Conservation (phyloP, 2,113 vertebrate species). For the Tyrannus savana region DNA sequence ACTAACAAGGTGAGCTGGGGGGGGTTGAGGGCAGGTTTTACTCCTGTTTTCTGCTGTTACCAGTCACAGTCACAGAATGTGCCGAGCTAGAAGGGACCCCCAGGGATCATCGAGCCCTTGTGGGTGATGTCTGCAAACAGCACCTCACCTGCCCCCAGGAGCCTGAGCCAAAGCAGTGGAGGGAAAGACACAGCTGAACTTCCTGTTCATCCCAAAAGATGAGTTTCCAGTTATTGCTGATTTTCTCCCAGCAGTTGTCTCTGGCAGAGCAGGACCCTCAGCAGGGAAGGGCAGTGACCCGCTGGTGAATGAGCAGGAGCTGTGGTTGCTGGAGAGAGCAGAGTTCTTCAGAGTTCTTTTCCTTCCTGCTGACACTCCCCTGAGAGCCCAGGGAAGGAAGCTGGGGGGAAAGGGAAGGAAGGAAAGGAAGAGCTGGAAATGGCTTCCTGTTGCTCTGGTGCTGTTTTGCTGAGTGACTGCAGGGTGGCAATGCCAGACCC, state of each 20-base stretch:
- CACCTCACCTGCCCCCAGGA: fast-evolving
- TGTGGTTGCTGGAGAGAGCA: not conserved
- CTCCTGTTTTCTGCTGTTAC: not conserved
- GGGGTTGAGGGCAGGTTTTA: not conserved
- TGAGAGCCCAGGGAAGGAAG: not conserved
- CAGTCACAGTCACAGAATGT: not conserved
- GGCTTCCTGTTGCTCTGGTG: constrained; percentile 18
- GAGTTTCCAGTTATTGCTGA: not conserved
- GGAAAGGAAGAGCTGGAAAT: constrained; percentile 18
- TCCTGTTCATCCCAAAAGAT: not conserved
- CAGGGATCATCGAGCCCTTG: not conserved
- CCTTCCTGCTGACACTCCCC: not conserved
- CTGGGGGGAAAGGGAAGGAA: not conserved
- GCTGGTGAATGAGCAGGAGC: not conserved
- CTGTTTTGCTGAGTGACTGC: not conserved
- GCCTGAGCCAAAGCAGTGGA: not conserved
- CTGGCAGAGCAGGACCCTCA: not conserved
- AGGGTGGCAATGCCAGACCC: not conserved
- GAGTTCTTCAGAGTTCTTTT: not conserved
- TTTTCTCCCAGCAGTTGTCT: not conserved
- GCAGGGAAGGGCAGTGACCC: not conserved
- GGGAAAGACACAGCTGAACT: not conserved
- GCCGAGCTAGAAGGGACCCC: not conserved
- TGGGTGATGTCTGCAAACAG: not conserved
- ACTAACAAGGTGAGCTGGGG: not conserved